Conservation (phyloP, 2,113 vertebrate genomes). For the Phoxinus phoxinus region DNA sequence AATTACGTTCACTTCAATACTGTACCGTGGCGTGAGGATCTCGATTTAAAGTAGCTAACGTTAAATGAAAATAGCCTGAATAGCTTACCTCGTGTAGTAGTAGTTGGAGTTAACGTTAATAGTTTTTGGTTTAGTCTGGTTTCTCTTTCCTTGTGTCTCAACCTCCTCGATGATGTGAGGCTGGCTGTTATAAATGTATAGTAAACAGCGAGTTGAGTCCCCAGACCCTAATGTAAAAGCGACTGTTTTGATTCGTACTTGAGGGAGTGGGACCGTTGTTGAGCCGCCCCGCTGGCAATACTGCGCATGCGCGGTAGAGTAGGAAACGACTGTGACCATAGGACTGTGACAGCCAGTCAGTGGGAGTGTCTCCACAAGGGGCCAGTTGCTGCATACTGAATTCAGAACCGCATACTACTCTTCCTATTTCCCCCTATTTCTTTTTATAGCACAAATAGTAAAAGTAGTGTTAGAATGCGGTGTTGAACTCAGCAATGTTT, state of each 20-base stretch:
- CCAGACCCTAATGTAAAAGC: background rate
- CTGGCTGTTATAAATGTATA: background rate
- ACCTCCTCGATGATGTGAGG: background rate
- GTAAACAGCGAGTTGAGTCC: background rate
- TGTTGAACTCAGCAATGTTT: no score
- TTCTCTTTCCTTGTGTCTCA: background rate
- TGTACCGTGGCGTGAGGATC: background rate
- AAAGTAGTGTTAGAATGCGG: no score
- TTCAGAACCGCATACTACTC: no score
- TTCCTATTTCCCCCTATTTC: no score
- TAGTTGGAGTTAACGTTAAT: background rate
- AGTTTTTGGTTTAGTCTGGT: background rate
- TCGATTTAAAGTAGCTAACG: no score
- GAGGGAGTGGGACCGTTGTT: background rate
- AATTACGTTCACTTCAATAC: background rate
- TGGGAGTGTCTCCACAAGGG: background rate
- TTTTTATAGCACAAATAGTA: no score
- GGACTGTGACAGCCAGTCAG: background rate
- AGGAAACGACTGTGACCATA: background rate
- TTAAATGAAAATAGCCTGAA: background rate
- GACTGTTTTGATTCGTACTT: background rate
- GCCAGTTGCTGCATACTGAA: no score
- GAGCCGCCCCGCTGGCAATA: background rate
- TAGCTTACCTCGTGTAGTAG: background rate
- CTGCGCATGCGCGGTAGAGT: conserved; percentile 8